A percentile compares a stretch with the other conserved stretches of the same genome.
Evolutionary conservation across 2,888 invertebrate species (phyloP).

Genomic region (Phaedon cochleariae): DNA sequence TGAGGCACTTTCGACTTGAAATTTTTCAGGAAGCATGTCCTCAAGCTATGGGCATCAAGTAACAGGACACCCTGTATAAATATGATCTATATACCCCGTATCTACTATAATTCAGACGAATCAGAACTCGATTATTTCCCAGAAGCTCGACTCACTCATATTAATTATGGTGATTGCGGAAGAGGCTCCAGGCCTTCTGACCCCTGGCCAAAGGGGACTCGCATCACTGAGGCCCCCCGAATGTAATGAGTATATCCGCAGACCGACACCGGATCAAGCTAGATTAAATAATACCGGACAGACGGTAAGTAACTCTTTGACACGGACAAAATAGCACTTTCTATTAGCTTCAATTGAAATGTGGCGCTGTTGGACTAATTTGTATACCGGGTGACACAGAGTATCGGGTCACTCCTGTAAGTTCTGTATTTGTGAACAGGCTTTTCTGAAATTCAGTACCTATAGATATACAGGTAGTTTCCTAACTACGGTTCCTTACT

Average conservation of each 20-base stretch:
- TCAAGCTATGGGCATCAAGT: too few relatives aligned
- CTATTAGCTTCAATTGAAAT: background rate
- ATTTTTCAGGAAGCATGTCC: too few relatives aligned
- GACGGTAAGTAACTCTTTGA: conserved; percentile 2
- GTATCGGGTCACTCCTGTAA: too few relatives aligned
- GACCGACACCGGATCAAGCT: conserved; percentile 53
- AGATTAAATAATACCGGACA: conserved; percentile 50
- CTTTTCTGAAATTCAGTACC: too few relatives aligned
- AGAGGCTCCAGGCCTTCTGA: conserved; percentile 50
- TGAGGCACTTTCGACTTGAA: too few relatives aligned
- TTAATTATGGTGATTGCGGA: conserved; percentile 43
- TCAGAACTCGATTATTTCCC: background rate
- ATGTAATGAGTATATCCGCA: conserved; percentile 56
- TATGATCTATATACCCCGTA: too few relatives aligned
- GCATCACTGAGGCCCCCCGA: conserved; percentile 16
- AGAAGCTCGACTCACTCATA: background rate
- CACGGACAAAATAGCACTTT: background rate
- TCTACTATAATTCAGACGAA: background rate
- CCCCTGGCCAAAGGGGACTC: conserved; percentile 53
- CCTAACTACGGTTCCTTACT: too few relatives aligned
- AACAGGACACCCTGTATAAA: too few relatives aligned
- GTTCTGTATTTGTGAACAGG: too few relatives aligned
- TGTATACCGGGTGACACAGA: too few relatives aligned
- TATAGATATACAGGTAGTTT: too few relatives aligned
- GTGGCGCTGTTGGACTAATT: background rate